Percentiles rank a stretch among this genome's conserved stretches.
These are phyloP conservation scores for Omphaloscelis lunosa DNA, from an alignment of 2,888 invertebrate species.

Conservation along the genomic window DNA sequence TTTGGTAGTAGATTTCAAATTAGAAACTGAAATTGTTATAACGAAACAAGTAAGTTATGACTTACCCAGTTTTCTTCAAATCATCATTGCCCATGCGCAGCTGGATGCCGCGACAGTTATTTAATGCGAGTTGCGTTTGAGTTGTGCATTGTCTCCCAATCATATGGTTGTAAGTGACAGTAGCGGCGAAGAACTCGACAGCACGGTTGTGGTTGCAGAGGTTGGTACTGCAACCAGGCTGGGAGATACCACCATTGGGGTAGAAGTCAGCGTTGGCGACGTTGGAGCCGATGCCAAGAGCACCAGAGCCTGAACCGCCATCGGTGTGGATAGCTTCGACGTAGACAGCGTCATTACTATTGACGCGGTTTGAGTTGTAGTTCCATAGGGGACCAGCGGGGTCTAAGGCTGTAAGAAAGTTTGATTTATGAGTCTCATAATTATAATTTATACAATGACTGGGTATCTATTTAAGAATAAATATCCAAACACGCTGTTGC, in stretches of 20 bases:
- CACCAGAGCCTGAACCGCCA: slow-evolving; percentile 72
- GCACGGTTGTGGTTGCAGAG: slow-evolving; percentile 79
- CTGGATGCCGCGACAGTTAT: slow-evolving; percentile 73
- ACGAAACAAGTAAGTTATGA: background rate
- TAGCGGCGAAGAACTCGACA: slow-evolving; percentile 76
- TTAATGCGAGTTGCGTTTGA: slow-evolving; percentile 65
- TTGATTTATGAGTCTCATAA: background rate
- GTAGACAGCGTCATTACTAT: slow-evolving; percentile 78
- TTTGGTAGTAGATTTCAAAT: background rate
- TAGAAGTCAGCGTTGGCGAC: slow-evolving; percentile 90
- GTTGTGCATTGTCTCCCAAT: slow-evolving; percentile 71
- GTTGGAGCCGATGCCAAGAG: slow-evolving; percentile 83
- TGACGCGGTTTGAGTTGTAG: slow-evolving; percentile 69
- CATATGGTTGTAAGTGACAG: slow-evolving; percentile 74
- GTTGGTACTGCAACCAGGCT: slow-evolving; percentile 75
- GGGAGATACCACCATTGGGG: slow-evolving; percentile 88
- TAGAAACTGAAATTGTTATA: background rate
- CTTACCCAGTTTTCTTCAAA: slow-evolving; percentile 68
- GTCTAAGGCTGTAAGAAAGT: slow-evolving; percentile 60
- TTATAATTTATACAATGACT: background rate
- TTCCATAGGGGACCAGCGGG: slow-evolving; percentile 72
- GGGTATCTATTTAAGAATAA: background rate
- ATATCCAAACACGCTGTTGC: too few relatives aligned
- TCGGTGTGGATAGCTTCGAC: slow-evolving; percentile 80
- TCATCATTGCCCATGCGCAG: slow-evolving; percentile 76